Evolutionary conservation across 2,113 vertebrate species (phyloP).

Genomic region (Bubalus kerabau): DNA sequence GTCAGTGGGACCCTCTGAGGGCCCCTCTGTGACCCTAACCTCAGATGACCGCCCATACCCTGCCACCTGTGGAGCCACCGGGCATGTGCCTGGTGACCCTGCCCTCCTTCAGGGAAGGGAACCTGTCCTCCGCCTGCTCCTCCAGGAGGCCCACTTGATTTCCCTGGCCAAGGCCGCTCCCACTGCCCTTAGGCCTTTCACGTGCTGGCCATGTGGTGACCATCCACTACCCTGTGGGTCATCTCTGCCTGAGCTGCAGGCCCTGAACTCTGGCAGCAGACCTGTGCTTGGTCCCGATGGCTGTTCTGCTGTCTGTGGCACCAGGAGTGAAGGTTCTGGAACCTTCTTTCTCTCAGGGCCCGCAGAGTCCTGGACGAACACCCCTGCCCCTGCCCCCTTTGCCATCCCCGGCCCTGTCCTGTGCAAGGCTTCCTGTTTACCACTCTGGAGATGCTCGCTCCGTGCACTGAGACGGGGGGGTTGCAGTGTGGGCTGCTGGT

Average conservation of each 20-base stretch:
- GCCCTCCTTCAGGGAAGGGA: background rate
- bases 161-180: background rate
- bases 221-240: background rate
- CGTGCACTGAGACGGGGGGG: background rate
- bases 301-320: background rate
- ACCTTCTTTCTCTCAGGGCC: background rate
- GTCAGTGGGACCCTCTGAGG: background rate
- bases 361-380: background rate
- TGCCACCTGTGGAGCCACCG: background rate
- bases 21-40: background rate
- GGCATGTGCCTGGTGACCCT: background rate
- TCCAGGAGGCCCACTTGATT: background rate
- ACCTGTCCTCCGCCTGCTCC: background rate
- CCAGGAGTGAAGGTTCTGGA: background rate
- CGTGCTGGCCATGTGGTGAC: background rate
- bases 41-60: fast-evolving
- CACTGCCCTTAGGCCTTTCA: background rate
- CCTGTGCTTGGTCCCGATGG: too few relatives aligned
- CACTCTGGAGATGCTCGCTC: background rate
- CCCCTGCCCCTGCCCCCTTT: too few relatives aligned
- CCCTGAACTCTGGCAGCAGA: background rate
- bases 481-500: background rate
- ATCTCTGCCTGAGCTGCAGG: background rate
- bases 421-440: slow-evolving; percentile 29
- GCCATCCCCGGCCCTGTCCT: background rate